Evolutionary conservation across 2,888 invertebrate species (phyloP).

Genomic region (Catotricha subobsoleta): DNA sequence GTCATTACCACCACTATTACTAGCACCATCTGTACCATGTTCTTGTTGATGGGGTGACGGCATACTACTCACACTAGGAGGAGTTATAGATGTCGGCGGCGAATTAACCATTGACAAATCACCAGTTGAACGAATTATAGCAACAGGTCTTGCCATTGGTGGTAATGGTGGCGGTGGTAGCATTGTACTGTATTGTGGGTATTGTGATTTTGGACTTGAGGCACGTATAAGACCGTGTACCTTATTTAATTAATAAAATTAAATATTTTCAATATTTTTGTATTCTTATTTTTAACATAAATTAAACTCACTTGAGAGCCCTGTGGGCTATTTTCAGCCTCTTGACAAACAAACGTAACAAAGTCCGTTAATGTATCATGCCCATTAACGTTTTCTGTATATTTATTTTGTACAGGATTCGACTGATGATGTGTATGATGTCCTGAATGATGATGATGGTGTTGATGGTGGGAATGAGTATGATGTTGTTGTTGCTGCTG

Average conservation of each 20-base stretch:
- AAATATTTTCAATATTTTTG: not conserved
- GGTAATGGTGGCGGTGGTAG: conserved; percentile 88
- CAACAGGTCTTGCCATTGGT: conserved; percentile 91
- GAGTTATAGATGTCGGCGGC: conserved; percentile 39
- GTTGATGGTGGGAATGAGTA: conserved; percentile 22
- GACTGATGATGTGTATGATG: conserved; percentile 2
- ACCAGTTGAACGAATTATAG: conserved; percentile 83
- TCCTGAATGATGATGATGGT: conserved; percentile 23
- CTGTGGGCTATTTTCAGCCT: conserved; percentile 62
- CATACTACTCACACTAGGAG: conserved; percentile 31
- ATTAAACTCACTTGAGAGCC: conserved; percentile 37
- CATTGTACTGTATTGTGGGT: conserved; percentile 76
- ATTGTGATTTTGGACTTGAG: conserved; percentile 54
- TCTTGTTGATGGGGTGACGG: conserved; percentile 20
- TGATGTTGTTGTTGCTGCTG: conserved; percentile 36
- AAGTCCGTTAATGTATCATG: conserved; percentile 90
- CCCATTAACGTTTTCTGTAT: conserved; percentile 48
- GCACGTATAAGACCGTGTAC: not conserved
- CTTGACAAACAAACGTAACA: conserved; percentile 92
- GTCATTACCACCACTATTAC: conserved; percentile 8
- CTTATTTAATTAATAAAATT: not conserved
- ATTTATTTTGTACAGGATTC: conserved; percentile 30
- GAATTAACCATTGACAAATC: conserved; percentile 40
- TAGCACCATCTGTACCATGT: conserved; percentile 15
- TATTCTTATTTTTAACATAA: not conserved